Conservation (phyloP, 35 echinoderm and acorn worm species). For the Patiria miniata region DNA sequence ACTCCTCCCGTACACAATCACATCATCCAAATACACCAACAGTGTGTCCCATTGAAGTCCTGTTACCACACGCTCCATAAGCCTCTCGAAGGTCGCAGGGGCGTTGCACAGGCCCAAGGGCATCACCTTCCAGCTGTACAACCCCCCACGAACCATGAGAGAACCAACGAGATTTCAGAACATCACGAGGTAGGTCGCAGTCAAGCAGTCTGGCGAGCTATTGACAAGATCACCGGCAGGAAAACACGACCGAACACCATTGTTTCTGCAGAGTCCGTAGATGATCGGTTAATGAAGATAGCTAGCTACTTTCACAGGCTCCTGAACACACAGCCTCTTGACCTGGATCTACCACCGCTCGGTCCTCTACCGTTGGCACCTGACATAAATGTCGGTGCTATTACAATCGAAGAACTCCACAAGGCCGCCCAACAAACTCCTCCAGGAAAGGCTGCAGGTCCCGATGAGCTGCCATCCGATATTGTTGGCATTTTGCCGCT, state of each 20-base stretch:
- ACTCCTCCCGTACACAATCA: too few relatives aligned
- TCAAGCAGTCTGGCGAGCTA: constrained; percentile 27
- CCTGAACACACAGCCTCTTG: neutral
- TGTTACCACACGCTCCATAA: neutral
- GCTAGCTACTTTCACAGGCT: constrained; percentile 28
- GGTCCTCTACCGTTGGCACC: neutral
- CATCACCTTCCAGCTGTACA: neutral
- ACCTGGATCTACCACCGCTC: constrained; percentile 5
- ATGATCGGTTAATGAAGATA: neutral
- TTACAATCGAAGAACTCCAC: constrained; percentile 21
- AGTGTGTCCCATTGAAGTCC: too few relatives aligned
- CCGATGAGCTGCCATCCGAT: constrained; percentile 30
- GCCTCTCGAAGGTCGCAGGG: neutral
- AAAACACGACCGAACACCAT: neutral
- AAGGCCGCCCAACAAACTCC: neutral
- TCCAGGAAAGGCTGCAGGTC: constrained; percentile 15
- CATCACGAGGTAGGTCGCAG: constrained; percentile 23
- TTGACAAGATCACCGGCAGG: constrained; percentile 26
- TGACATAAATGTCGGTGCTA: neutral
- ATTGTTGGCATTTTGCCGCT: constrained; percentile 28
- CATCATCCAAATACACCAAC: too few relatives aligned
- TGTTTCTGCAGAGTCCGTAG: neutral
- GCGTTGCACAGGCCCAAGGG: too few relatives aligned
- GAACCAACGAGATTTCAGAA: constrained; percentile 16
- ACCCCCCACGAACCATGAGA: neutral